Base-by-base conservation (phyloP, 2,888 invertebrate genomes). In the Cantharis flavilabris region DNA sequence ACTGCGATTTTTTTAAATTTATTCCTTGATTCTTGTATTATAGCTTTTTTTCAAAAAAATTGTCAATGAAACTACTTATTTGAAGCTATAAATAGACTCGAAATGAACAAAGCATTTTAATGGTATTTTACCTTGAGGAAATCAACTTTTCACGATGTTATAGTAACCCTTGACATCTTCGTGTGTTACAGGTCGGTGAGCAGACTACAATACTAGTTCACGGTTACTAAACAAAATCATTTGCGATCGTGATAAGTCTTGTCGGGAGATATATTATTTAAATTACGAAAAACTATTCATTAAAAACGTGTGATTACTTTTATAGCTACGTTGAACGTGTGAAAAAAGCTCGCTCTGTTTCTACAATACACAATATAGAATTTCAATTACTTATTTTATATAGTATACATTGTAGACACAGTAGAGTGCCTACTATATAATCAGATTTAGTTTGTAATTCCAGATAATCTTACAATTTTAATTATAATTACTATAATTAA, bases 171-270 rank as follows among this genome's bases (percentile, higher is more conserved):
- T 80, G 83, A 83, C 81, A 81, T 78, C 79, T 79, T 76, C 82
- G 81, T 81, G 82, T 77, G 81, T 78, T 76, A 75, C 79, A 80
- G 83, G 83, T 83, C 83, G 81, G 76, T 80, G 81, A 80, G 80
- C 83, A 82, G 83, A 83, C 83, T 81, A 83, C 83, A 83, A 83
- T 83, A 77, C 71, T 73, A 73, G 78, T 83, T 83, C 83, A 83
- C 81, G 83, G 81, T 83, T 78, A 80, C 76, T 82, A 82, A 80
- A 79, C 81, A 82, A 82, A 81, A 82, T 83, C 82, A 80, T 79
- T 78, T 79, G 79, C 77, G 81, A 81, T 83, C 83, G 82, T 82
- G 83, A 83, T 83, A 79, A 81, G 78, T 64, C 65, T 63, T 72
- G 76, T 77, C 77, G 75, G 77, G 70, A 77, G 65, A 75, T 73